phyloP scores from a whole-genome alignment of 2,888 invertebrate species.

The Diaphora mendica region DNA sequence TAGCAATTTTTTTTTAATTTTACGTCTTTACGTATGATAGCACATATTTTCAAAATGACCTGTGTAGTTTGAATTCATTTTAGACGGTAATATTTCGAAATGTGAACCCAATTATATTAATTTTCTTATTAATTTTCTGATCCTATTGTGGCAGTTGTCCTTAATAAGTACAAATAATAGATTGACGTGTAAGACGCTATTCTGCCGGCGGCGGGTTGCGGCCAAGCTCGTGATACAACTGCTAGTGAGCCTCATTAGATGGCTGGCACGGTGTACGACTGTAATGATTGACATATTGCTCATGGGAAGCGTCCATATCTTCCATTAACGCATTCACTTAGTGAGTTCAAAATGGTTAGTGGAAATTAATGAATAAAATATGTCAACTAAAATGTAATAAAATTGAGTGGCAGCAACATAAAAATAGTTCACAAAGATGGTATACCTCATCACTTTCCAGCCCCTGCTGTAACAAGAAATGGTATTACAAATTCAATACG shows the following conservation, averaged over 20 bases:
- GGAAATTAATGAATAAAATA: slow-evolving; percentile 82
- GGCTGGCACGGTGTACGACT: slow-evolving; percentile 71
- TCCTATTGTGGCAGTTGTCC: neutral
- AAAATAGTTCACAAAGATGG: slow-evolving; percentile 86
- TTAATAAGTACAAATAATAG: neutral
- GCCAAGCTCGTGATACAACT: slow-evolving; percentile 76
- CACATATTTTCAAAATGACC: neutral
- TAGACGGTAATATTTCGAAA: neutral
- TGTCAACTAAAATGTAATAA: slow-evolving; percentile 82
- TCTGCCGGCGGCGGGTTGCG: slow-evolving; percentile 36
- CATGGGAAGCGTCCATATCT: slow-evolving; percentile 84
- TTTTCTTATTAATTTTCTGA: neutral
- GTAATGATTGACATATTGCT: slow-evolving; percentile 75
- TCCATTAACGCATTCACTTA: slow-evolving; percentile 83
- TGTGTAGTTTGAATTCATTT: neutral
- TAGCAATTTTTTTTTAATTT: neutral
- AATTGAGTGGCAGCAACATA: slow-evolving; percentile 86
- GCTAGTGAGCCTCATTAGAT: slow-evolving; percentile 72
- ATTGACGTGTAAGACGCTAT: slow-evolving; percentile 5
- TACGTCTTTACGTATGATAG: neutral
- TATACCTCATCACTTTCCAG: slow-evolving; percentile 97
- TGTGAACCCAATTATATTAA: neutral
- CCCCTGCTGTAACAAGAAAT: slow-evolving; percentile 94
- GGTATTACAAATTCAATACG: slow-evolving; percentile 86
- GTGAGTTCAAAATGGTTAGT: slow-evolving; percentile 83